Percentiles rank a stretch among this genome's conserved stretches.
These are phyloP conservation scores for Leptopilina syphax DNA, from an alignment of 2,888 invertebrate species.

Conservation along the genomic window DNA sequence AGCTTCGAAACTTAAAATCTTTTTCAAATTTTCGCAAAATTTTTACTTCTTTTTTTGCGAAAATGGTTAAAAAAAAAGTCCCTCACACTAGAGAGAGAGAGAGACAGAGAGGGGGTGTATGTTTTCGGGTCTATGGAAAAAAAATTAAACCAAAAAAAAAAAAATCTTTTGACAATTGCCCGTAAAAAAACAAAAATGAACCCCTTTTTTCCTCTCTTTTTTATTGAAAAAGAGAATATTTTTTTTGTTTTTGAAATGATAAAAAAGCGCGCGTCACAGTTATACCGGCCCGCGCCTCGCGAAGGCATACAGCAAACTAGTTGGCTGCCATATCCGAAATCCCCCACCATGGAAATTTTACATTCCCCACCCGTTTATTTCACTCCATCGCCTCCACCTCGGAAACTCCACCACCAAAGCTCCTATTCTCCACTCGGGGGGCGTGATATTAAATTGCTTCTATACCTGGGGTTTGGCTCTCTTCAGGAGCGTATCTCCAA, in stretches of 20 bases:
- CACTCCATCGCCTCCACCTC: slow-evolving; percentile 48
- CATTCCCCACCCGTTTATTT: slow-evolving; percentile 48
- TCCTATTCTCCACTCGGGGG: slow-evolving; percentile 64
- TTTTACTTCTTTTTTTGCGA: not conserved
- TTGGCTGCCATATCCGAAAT: slow-evolving; percentile 74
- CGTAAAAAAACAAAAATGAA: no score
- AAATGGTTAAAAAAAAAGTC: no score
- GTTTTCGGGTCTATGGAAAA: not conserved
- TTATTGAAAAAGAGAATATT: not conserved
- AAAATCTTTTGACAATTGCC: not conserved
- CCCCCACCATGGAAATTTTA: slow-evolving; percentile 65
- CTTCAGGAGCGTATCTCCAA: slow-evolving; percentile 57
- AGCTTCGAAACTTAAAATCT: slow-evolving; percentile 31
- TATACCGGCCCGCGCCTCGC: slow-evolving; percentile 71
- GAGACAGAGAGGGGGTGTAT: not conserved
- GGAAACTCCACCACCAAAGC: slow-evolving; percentile 43
- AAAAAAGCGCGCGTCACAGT: slow-evolving; percentile 44
- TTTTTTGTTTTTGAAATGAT: no score
- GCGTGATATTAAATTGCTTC: slow-evolving; percentile 75
- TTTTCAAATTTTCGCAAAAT: slow-evolving; percentile 37
- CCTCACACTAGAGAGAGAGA: not conserved
- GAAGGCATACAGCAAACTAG: slow-evolving; percentile 76
- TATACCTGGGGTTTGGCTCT: slow-evolving; percentile 59
- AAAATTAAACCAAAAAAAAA: not conserved
- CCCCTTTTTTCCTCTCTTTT: no score